These are phyloP conservation scores for Clarias laeviceps DNA, from an alignment of 2,797 vertebrate genomes.

Conservation along the genomic window DNA sequence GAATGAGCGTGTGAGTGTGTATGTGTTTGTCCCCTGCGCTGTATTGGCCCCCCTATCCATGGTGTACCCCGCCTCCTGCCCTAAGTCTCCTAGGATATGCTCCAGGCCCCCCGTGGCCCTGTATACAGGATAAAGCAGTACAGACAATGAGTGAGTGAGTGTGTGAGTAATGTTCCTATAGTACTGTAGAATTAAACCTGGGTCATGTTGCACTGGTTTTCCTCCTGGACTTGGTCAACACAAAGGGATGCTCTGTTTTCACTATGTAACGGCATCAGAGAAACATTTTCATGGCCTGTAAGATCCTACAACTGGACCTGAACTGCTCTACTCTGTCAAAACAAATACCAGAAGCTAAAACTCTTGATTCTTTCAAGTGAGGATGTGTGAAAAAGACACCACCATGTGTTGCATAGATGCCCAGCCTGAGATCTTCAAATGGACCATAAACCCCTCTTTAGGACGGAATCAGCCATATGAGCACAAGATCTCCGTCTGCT, in stretches of 20 bases:
- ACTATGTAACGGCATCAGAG: slow-evolving; percentile 56
- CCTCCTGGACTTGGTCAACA: slow-evolving; percentile 28
- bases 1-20: no score
- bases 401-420: not conserved
- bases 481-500: not conserved
- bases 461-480: not conserved
- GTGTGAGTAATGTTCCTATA: no score
- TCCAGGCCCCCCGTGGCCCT: no score
- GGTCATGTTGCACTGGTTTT: slow-evolving; percentile 3
- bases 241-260: slow-evolving; percentile 58
- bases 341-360: slow-evolving; percentile 55
- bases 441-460: slow-evolving; percentile 24
- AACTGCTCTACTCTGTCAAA: slow-evolving; percentile 57
- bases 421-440: slow-evolving; percentile 16
- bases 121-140: no score
- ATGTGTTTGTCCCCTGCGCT: no score
- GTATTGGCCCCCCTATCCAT: no score
- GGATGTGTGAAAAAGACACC: slow-evolving; percentile 12
- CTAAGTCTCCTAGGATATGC: no score
- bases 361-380: slow-evolving; percentile 5
- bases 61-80: no score
- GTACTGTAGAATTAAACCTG: slow-evolving; percentile 13
- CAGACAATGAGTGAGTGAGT: no score
- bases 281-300: slow-evolving; percentile 59
- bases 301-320: slow-evolving; percentile 50